Conservation (phyloP, 92 coral and sea anemone species). For the Desmophyllum pertusum region DNA sequence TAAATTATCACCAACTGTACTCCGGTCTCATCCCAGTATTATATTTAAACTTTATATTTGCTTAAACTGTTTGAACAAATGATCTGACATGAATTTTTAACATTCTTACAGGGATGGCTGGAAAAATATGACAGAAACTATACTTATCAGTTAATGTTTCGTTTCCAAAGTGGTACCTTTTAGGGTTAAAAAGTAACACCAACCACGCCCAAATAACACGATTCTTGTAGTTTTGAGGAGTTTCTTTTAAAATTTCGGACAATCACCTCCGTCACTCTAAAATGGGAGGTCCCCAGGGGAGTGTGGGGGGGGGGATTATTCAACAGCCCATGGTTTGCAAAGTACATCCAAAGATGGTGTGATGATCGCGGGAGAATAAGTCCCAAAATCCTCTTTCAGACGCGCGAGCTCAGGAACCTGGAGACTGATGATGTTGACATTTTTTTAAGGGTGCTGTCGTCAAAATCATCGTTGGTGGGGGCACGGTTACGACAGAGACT, state of each 20-base stretch:
- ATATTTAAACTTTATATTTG: not conserved
- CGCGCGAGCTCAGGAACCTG: slow-evolving; percentile 71
- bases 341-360: not conserved
- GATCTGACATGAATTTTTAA: not conserved
- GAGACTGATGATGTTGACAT: slow-evolving; percentile 73
- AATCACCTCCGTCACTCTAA: too few relatives aligned
- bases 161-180: too few relatives aligned
- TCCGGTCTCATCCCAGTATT: not conserved
- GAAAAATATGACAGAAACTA: not conserved
- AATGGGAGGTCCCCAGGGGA: too few relatives aligned
- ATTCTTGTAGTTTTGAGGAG: too few relatives aligned
- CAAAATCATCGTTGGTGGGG: slow-evolving; percentile 61
- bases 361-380: not conserved
- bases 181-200: too few relatives aligned
- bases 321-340: not conserved
- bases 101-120: not conserved
- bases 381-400: slow-evolving; percentile 29
- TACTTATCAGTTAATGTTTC: too few relatives aligned
- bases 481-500: slow-evolving; percentile 57
- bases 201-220: too few relatives aligned
- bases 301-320: too few relatives aligned
- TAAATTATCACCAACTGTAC: not conserved
- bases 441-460: slow-evolving; percentile 47
- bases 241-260: too few relatives aligned
- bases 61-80: not conserved